Evolutionary conservation across 2,797 vertebrate genomes (phyloP), one percentile per base, ranked within the genome.

Genomic region (Lemur catta): DNA sequence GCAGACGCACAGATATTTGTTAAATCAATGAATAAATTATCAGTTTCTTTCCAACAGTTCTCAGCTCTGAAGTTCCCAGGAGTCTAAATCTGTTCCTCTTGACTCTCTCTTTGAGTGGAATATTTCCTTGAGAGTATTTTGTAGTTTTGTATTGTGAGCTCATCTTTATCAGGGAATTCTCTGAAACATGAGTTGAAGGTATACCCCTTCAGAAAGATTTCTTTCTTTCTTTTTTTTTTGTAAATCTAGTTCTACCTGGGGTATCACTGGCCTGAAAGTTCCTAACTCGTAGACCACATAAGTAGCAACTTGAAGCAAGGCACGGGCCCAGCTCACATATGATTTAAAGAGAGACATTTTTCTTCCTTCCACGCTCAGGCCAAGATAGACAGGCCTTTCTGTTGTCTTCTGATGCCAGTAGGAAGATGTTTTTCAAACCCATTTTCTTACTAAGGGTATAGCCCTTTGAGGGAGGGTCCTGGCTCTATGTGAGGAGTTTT

Each of bases 101-200:
- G 15, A 52, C 12, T 28, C 28, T 63, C 8, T 61, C n/a, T 93
- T n/a, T 93, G 71, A 15, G 24, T 81, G 35, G 28, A 46, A 33
- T 93, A 24, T 63, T 82, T 86, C 46, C 22, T 85, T 71, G 8
- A 75, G 26, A 89, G 24, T 80, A 48, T 75, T 88, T 81, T 82
- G 8, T 50, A 55, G 57, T 91, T 79, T 48, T 76, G n/a, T 87
- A 33, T 41, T 80, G 5, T 75, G 14, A 96, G 35, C 30, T 80
- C 48, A 59, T 80, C 59, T 86, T 93, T 93, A 55, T 75, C 46
- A 93, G 50, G 46, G 46, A 63, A 57, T 92, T 93, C 50, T 94
- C 20, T 48, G 41, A 52, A 61, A 63, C 87, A 67, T 84, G 3
- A 4, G 22, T 52, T 48, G 71, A 95, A 71, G 26, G 38, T 55